Evolutionary conservation across 2,113 vertebrate species (phyloP), one percentile per base, ranked within the genome.

Genomic region (Mormyrus iriodes): DNA sequence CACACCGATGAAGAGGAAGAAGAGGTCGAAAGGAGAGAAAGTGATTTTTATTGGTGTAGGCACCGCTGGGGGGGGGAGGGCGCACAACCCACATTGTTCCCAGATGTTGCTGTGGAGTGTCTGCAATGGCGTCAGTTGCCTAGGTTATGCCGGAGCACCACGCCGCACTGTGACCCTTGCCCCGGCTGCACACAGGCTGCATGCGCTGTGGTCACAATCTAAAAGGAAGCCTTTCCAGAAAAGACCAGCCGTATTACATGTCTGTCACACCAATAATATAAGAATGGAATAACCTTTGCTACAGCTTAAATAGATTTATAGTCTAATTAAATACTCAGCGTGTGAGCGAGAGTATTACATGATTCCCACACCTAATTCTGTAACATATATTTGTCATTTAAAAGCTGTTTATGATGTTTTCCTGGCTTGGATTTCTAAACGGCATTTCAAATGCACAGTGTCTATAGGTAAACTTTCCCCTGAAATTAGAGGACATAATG

Each of bases 1-100:
- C 21, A 46, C 85, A 85, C 19, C 35, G 76, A 84, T n/a, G 69
- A 88, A 85, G n/a, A 10, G 58, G 82, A 86, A 65, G 65, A 44
- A 48, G n/a, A 44, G 12, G 82, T 27, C 24, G n/a, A 85, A 87
- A 85, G n/a, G 2, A 79, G 69, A 85, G 21, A 85, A 39, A 65
- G 84, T 89, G 65, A 69, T 61, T 88, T 85, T 88, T 86, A 89
- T 86, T 90, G 42, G 51, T 31, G 49, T 65, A 85, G 89, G 88
- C 58, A n/a, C 12, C 1, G 21, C 21, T 15, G 27, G 46, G 42
- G 61, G 58, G 21, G 4, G 31, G 69, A 2, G 55, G 24, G 21
- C 13, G 8, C 27, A 17, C 42, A 44, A 44, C 21, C 15, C 15
- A 17, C n/a, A 49, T 6, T 84, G n/a, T 24, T 48, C 83, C 76